phyloP scores from a whole-genome alignment of 2,113 vertebrate species.

The Platysternon megacephalum region DNA sequence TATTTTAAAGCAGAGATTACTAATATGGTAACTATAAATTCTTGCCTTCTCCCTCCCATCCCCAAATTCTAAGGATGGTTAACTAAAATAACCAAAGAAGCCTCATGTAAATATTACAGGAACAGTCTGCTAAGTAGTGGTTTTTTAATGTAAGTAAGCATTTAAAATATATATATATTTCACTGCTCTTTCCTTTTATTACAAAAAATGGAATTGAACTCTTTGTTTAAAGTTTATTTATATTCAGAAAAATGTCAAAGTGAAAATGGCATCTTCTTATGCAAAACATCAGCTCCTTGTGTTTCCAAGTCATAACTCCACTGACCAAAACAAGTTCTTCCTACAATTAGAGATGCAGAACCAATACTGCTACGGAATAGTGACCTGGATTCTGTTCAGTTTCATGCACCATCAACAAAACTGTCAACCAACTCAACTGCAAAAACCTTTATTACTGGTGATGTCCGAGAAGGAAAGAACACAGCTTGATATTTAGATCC shows the following conservation, averaged over 20 bases:
- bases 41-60: background rate
- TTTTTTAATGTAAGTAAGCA: background rate
- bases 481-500: background rate
- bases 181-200: background rate
- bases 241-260: background rate
- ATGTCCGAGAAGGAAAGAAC: background rate
- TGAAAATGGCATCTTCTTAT: background rate
- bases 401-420: background rate
- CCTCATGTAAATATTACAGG: background rate
- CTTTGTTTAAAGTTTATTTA: background rate
- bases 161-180: background rate
- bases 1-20: background rate
- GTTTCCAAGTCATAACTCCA: background rate
- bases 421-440: background rate
- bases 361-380: fast-evolving
- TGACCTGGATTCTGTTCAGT: conserved; percentile 19
- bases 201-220: background rate
- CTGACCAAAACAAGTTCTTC: background rate
- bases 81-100: background rate
- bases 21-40: background rate
- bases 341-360: background rate
- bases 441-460: background rate
- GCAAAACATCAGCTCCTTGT: conserved; percentile 8
- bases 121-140: background rate
- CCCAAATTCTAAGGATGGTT: background rate